Base-by-base conservation (phyloP, 2,888 invertebrate genomes). In the Cheilosia impressa region DNA sequence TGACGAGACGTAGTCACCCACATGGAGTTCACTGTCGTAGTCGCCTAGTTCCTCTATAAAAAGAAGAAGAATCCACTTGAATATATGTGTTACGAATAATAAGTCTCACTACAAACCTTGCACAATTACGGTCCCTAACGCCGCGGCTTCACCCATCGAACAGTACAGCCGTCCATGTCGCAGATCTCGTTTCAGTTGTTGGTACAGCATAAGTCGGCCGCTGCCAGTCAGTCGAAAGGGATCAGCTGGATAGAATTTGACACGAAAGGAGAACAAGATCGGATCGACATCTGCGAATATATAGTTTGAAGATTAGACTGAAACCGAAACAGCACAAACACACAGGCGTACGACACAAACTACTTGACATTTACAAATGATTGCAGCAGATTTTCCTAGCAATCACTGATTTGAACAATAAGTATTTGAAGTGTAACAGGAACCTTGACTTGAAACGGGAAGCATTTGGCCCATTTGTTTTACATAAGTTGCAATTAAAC, bases 181-280 rank as follows among this genome's bases (percentile, higher is more conserved):
- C 87, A 99, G 94, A 93, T 99, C 99, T 90, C 99, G 94, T 92
- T 98, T 97, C 88, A 99, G 93, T 92, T 99, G 99, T 93, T 98
- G 98, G 93, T 99, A 99, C 90, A 98, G 95, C 87, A 98, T 98
- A 87, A 98, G 96, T 92, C 98, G 97, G 92, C 98, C 99, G 92
- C 97, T 97, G 92, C 99, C 98, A 91, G 97, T 97, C 88, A 99
- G 93, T 71, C 97, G 94, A 92, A 97, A 94, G 17, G 99, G 98
- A 93, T 99, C 98, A 76, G 97, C 97, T 17, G 99, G 99, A 92
- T 99, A 99, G 93, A 98, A 99, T 93, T 99, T 99, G 87, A 99
- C 97, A 87, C 99, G 96, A 93, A 99, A 98, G 93, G 98, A 98
- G 92, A 99, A 97, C 82, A 98, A 93, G 90, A 98, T 96, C 83